Evolutionary conservation across 2,797 vertebrate genomes (phyloP).

Genomic region (Agapornis canus): DNA sequence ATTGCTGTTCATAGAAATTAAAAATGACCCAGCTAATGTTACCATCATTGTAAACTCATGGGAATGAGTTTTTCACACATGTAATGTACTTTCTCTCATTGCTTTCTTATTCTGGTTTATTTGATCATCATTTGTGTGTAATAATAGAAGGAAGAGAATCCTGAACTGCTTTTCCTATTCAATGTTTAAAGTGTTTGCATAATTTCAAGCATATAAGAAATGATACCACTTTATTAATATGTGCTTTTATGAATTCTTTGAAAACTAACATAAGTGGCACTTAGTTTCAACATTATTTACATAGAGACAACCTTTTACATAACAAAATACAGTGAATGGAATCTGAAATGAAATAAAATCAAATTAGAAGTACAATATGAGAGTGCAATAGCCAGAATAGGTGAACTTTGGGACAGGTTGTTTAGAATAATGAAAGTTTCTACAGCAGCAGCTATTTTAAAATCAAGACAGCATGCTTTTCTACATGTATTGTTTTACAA

Average conservation of each 20-base stretch:
- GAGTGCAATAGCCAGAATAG: not conserved
- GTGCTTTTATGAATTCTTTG: not conserved
- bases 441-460: not conserved
- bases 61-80: not conserved
- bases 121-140: slow-evolving; percentile 31
- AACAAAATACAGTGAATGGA: not conserved
- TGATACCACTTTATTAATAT: not conserved
- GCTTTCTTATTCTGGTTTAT: not conserved
- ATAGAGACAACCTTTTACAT: not conserved
- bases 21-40: not conserved
- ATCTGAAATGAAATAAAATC: not conserved
- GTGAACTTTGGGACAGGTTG: not conserved
- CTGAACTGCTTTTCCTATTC: not conserved
- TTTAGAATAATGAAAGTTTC: not conserved
- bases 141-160: not conserved
- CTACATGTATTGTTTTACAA: not conserved
- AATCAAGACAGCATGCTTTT: not conserved
- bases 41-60: not conserved
- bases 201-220: not conserved
- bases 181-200: not conserved
- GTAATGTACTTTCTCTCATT: not conserved
- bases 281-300: not conserved
- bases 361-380: not conserved
- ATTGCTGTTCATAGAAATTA: slow-evolving; percentile 6
- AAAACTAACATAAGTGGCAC: not conserved